phyloP scores from a whole-genome alignment of 2,888 invertebrate genomes.

The Epirrhoe alternata region DNA sequence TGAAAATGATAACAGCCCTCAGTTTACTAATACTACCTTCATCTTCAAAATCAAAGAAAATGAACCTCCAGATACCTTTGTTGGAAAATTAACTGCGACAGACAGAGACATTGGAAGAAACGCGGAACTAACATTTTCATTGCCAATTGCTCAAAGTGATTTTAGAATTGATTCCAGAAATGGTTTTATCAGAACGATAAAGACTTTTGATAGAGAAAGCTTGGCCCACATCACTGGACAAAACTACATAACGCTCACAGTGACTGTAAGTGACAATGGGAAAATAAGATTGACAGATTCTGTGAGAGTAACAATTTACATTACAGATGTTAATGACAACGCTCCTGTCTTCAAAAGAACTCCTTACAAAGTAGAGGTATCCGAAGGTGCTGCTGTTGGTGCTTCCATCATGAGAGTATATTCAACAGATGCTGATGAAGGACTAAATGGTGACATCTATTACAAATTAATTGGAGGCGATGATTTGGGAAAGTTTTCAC shows the following conservation, averaged over 20 bases:
- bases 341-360: slow-evolving; percentile 92
- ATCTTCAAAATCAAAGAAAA: slow-evolving; percentile 95
- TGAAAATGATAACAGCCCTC: slow-evolving; percentile 98
- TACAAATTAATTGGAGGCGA: slow-evolving; percentile 94
- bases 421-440: slow-evolving; percentile 95
- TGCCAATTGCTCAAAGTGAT: slow-evolving; percentile 90
- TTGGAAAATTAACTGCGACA: slow-evolving; percentile 95
- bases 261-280: slow-evolving; percentile 94
- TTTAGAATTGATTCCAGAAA: slow-evolving; percentile 95
- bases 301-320: slow-evolving; percentile 93
- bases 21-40: slow-evolving; percentile 96
- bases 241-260: slow-evolving; percentile 93
- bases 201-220: slow-evolving; percentile 95
- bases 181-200: slow-evolving; percentile 94
- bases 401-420: slow-evolving; percentile 94
- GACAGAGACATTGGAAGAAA: slow-evolving; percentile 96
- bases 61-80: slow-evolving; percentile 94
- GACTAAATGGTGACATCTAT: slow-evolving; percentile 94
- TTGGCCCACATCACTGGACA: slow-evolving; percentile 91
- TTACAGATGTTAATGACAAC: slow-evolving; percentile 97
- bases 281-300: slow-evolving; percentile 90
- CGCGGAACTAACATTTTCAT: slow-evolving; percentile 94
- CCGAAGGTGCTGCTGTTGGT: slow-evolving; percentile 93
- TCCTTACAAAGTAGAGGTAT: slow-evolving; percentile 95
- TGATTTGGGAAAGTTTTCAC: slow-evolving; percentile 90